Conservation (phyloP, 2,113 vertebrate genomes). For the Heteronetta atricapilla region DNA sequence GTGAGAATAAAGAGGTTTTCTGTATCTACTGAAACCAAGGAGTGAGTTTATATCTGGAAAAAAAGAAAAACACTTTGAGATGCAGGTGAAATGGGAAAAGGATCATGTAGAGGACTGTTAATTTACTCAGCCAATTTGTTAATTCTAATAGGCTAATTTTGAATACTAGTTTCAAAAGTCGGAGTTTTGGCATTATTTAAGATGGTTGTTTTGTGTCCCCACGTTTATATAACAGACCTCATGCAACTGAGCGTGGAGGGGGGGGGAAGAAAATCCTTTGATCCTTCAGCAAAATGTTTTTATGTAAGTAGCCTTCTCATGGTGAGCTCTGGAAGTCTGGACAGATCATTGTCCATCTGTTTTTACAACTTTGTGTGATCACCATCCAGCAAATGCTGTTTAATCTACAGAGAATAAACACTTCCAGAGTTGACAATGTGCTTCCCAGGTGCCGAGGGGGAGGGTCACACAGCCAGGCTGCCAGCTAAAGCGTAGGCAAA, state of each 20-base stretch:
- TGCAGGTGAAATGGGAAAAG: neutral
- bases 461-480: neutral
- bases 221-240: slow-evolving; percentile 55
- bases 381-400: slow-evolving; percentile 62
- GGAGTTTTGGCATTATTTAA: slow-evolving; percentile 3
- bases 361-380: slow-evolving; percentile 73
- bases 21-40: neutral
- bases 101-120: neutral
- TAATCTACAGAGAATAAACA: slow-evolving; percentile 72
- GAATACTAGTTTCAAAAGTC: neutral
- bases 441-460: slow-evolving; percentile 67
- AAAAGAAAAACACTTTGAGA: neutral
- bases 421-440: slow-evolving; percentile 65
- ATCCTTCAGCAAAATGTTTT: slow-evolving; percentile 59
- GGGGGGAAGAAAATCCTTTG: slow-evolving; percentile 59
- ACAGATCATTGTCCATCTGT: slow-evolving; percentile 67
- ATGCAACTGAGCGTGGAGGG: slow-evolving; percentile 5
- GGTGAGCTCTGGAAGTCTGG: slow-evolving; percentile 65
- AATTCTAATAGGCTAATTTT: neutral
- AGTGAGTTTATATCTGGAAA: neutral
- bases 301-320: slow-evolving; percentile 60
- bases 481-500: slow-evolving; percentile 37
- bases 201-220: slow-evolving; percentile 6
- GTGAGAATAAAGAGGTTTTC: neutral
- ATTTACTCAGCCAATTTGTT: neutral